These are phyloP conservation scores for Dendrocincla fuliginosa DNA, from an alignment of 2,797 vertebrate species.

Conservation along the genomic window DNA sequence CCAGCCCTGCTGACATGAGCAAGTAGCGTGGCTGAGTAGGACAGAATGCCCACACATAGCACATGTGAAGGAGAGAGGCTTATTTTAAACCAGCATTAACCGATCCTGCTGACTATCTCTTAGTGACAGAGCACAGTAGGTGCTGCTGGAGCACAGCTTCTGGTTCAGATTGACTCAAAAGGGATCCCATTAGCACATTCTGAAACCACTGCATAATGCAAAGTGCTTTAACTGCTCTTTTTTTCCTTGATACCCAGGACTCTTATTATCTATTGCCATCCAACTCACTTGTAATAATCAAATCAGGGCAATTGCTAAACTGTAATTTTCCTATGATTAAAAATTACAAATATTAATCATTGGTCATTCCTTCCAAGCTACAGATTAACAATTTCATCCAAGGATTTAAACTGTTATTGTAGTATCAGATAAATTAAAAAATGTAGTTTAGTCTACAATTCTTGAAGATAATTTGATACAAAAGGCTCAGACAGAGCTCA, in stretches of 20 bases:
- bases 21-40: neutral
- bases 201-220: neutral
- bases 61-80: neutral
- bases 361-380: neutral
- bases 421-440: neutral
- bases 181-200: neutral
- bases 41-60: neutral
- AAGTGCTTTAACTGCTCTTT: neutral
- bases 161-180: neutral
- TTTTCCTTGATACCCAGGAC: neutral
- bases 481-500: neutral
- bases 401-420: neutral
- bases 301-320: neutral
- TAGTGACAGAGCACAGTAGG: neutral
- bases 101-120: neutral
- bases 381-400: neutral
- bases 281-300: neutral
- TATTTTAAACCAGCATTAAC: neutral
- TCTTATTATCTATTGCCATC: neutral
- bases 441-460: neutral
- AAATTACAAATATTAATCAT: neutral
- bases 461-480: neutral
- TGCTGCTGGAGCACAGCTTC: neutral
- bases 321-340: neutral
- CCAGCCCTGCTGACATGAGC: neutral